Evolutionary conservation across 2,797 vertebrate species (phyloP), one percentile per base, ranked within the genome.

Genomic region (Cacajao melanocephalus): DNA sequence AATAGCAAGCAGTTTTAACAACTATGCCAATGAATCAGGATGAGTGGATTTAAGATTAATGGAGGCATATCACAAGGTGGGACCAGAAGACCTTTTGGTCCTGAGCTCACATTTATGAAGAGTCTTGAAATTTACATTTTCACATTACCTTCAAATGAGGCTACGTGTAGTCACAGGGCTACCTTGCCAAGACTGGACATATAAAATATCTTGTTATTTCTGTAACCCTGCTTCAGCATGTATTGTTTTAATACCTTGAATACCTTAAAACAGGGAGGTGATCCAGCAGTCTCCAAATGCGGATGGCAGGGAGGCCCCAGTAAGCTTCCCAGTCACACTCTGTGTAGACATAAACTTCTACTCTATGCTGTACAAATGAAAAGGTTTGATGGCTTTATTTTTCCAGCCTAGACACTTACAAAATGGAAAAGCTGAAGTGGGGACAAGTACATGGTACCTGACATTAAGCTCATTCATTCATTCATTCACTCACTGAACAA

Each of bases 101-200:
- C 48, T 50, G 55, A n/a, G 17, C 48, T 97, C 61, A 80, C 33
- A 39, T 92, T 85, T 87, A 80, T 70, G 75, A 67, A 94, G 84
- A 72, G 30, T 76, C 55, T 95, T 86, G 72, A 94, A 79, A 88
- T 88, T 81, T 90, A 48, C 72, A 81, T 81, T 80, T 97, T 90
- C 86, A 87, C 55, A 39, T 96, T 90, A 94, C 76, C 33, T 83
- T 84, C 81, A 91, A 81, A 93, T 88, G 92, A 94, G 78, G 85
- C 80, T 94, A 41, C 36, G 13, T 26, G 17, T 67, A 48, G 93
- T 67, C 85, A 79, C 17, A 52, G 76, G 75, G n/a, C 92, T 87
- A 55, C 19, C 15, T 19, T 90, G 70, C 82, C 82, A 94, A 94
- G 89, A 67, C n/a, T 19, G 79, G 96, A 44, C 33, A 64, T 19